Evolutionary conservation across 2,888 invertebrate species (phyloP), one percentile per base, ranked within the genome.

Genomic region (Tenthredo notha): DNA sequence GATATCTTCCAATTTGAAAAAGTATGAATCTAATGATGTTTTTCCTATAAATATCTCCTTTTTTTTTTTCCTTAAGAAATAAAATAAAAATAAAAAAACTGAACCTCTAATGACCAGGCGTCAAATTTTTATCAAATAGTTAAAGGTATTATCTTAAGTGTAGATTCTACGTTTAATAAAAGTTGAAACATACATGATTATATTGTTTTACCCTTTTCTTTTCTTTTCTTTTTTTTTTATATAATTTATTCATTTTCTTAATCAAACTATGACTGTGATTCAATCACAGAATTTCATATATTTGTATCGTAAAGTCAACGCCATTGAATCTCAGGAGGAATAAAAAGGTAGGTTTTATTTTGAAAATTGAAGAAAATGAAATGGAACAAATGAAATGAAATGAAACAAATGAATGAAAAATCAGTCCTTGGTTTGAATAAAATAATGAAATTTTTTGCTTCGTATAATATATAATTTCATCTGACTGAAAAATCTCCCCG

Each of bases 111-210:
- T 70, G 70, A 37, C 70, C 70, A 70, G 70, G 37, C 37, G 70
- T 70, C n/a, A 37, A 25, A 75, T 43, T 21, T 75, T 47, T 15
- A 75, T 75, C 21, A 29, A 47, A 47, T 75, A 75, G 29, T 25
- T 47, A 75, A 15, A 75, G 25, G 25, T 47, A 75, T 75, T 54
- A 77, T 54, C 18, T 4, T 77, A 54, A 77, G 77, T 77, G 54
- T 77, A 77, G 54, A 77, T 47, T 33, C 54, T 77, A 54, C 25
- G 77, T 21, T 77, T 29, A 54, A 77, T 77, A 77, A 54, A 77
- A 77, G 18, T 77, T 77, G 40, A 77, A 77, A 77, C 77, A 54
- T 72, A 37, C 33, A 29, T 33, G 4, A 25, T 61, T 74, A n/a
- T 15, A 72, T 40, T 40, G 37, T 40, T 21, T 72, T 72, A 6